Conservation (phyloP, 2,888 invertebrate species). For the Harpalus rubripes region DNA sequence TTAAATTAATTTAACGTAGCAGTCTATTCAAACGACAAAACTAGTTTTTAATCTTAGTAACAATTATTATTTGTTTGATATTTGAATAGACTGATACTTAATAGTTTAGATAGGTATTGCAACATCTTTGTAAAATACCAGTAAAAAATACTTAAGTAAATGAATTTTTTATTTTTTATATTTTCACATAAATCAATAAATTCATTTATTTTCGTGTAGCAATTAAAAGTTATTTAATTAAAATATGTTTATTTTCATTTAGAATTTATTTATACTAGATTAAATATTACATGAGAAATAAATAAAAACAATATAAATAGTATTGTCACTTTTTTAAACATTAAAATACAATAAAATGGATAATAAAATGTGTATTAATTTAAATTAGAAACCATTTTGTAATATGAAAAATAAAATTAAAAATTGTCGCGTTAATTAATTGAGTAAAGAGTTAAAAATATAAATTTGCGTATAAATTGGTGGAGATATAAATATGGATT, state of each 20-base stretch:
- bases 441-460: slow-evolving; percentile 30
- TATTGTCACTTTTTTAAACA: neutral
- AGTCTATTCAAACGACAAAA: too few species aligned
- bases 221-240: neutral
- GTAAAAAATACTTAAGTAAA: too few species aligned
- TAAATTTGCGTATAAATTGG: slow-evolving; percentile 49
- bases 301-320: neutral
- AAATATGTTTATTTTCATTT: neutral
- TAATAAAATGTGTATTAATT: slow-evolving; percentile 18
- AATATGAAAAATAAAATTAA: slow-evolving; percentile 15
- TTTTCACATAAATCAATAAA: too few species aligned
- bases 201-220: neutral
- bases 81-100: too few species aligned
- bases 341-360: slow-evolving; percentile 13
- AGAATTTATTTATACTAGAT: neutral
- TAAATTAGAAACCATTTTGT: slow-evolving; percentile 32
- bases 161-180: too few species aligned
- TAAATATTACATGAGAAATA: neutral
- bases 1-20: too few species aligned
- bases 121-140: too few species aligned
- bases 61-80: too few species aligned
- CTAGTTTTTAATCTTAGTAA: too few species aligned
- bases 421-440: slow-evolving; percentile 20
- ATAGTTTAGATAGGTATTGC: too few species aligned
- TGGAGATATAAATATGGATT: slow-evolving; percentile 39